Percentiles rank a stretch among this genome's conserved stretches.
Evolutionary conservation across 2,113 vertebrate species (phyloP).

Genomic region (Ciconia boyciana): DNA sequence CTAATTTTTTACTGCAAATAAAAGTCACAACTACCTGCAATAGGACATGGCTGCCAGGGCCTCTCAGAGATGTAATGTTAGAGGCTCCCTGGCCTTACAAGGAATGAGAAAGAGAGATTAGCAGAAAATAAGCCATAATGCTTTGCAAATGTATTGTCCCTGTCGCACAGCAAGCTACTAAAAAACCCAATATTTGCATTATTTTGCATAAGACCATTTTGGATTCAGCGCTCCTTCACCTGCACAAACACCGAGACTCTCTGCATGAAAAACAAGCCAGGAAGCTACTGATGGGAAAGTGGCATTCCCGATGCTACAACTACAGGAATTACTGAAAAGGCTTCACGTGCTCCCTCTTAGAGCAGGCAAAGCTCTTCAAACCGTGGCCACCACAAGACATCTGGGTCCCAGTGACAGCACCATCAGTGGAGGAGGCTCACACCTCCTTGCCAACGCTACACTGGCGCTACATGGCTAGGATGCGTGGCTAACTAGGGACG

Average conservation of each 20-base stretch:
- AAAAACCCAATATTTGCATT: conserved; percentile 41
- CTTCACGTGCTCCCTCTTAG: background rate
- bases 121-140: background rate
- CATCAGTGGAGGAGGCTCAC: background rate
- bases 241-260: background rate
- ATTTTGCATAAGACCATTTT: conserved; percentile 56
- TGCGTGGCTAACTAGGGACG: background rate
- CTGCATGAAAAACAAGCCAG: background rate
- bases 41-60: background rate
- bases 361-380: background rate
- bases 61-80: background rate
- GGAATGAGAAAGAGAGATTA: background rate
- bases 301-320: fast-evolving
- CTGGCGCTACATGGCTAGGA: background rate
- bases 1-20: background rate
- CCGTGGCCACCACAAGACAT: background rate
- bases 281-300: background rate
- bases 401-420: background rate
- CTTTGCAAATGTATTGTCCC: background rate
- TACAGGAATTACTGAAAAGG: background rate
- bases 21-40: background rate
- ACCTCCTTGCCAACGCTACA: background rate
- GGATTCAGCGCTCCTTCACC: conserved; percentile 29
- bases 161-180: background rate
- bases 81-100: background rate